Percentiles rank a stretch among this genome's conserved stretches.
Conservation (phyloP, 1,140 invertebrate genomes). For the Drosophila pseudoobscura region DNA sequence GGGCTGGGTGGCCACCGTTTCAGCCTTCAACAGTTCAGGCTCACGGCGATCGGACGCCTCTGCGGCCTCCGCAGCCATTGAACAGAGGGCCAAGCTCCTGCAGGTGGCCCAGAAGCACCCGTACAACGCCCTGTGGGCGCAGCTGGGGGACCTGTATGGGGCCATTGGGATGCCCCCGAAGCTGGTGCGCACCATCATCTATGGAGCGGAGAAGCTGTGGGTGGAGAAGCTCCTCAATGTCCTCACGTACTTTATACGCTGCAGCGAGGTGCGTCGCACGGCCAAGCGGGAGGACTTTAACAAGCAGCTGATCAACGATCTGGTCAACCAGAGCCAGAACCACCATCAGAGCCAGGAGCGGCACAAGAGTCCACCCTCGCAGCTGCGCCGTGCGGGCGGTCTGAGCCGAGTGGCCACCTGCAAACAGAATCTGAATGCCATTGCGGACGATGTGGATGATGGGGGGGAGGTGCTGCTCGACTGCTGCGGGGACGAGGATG, state of each 20-base stretch:
- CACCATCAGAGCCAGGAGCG: conserved; percentile 48
- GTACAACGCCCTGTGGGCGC: conserved; percentile 93
- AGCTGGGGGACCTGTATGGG: conserved; percentile 92
- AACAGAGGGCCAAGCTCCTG: conserved; percentile 72
- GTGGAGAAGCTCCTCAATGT: conserved; percentile 88
- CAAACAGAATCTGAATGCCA: conserved; percentile 75
- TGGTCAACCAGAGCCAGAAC: conserved; percentile 58
- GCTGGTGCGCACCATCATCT: conserved; percentile 90
- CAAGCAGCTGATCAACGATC: conserved; percentile 68
- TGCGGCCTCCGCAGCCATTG: conserved; percentile 71
- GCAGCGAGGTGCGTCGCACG: conserved; percentile 86
- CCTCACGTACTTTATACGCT: conserved; percentile 93
- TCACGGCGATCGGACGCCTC: conserved; percentile 47
- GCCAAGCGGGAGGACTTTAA: conserved; percentile 81
- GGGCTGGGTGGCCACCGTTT: conserved; percentile 93
- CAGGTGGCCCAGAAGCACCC: conserved; percentile 84
- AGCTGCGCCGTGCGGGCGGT: conserved; percentile 16
- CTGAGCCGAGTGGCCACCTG: conserved; percentile 68
- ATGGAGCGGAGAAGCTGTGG: conserved; percentile 88
- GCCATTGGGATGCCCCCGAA: conserved; percentile 90
- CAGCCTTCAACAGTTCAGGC: conserved; percentile 70
- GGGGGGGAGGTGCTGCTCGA: conserved; percentile 8
- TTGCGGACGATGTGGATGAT: conserved; percentile 54
- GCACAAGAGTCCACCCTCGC: conserved; percentile 53
- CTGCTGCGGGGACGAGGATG: conserved; percentile 12